Evolutionary conservation across 2,797 vertebrate genomes (phyloP), one percentile per base, ranked within the genome.

Genomic region (Chaenodraco wilsoni): DNA sequence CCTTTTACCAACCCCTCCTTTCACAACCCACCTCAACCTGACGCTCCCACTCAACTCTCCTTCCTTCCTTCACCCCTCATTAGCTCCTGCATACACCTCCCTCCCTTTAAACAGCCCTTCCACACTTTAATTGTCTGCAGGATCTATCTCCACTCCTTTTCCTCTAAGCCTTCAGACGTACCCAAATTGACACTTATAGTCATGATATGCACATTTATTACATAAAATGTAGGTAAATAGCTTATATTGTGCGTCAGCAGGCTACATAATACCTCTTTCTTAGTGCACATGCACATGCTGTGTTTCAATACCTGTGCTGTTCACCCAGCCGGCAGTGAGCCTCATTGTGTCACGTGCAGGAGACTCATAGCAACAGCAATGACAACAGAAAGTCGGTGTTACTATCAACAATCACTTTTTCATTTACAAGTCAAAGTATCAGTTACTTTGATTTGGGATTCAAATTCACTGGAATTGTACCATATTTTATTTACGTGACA

Each of bases 21-120:
- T 82, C 89, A 88, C 86, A 82, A 79, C 67, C 77, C 89, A 83
- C 87, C 79, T 74, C 78, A 58, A 79, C 73, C 86, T 80, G 41
- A 69, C 15, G 17, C 73, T 50, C 66, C 71, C 78, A 69, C 84
- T 77, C 15, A 79, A 62, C 86, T 81, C 1, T 75, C 72, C 78
- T 69, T 84, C 70, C 80, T 81, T 46, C 72, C 76, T 81, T 44
- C 72, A 62, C 76, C 74, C 82, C 67, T 76, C 81, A 84, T 77
- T 75, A 78, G 73, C 23, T 59, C 51, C 65, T 69, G 44, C 79
- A 76, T 76, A 46, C n/a, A 65, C 69, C 71, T 58, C 65, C 74
- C 71, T 72, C 62, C 65, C 65, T 66, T 65, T 56, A 79, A 72
- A 63, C 33, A 58, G 16, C 68, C 65, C 66, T 45, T 70, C 54